These are phyloP conservation scores for Ennomos erosarius DNA, from an alignment of 2,888 invertebrate genomes.

Conservation along the genomic window DNA sequence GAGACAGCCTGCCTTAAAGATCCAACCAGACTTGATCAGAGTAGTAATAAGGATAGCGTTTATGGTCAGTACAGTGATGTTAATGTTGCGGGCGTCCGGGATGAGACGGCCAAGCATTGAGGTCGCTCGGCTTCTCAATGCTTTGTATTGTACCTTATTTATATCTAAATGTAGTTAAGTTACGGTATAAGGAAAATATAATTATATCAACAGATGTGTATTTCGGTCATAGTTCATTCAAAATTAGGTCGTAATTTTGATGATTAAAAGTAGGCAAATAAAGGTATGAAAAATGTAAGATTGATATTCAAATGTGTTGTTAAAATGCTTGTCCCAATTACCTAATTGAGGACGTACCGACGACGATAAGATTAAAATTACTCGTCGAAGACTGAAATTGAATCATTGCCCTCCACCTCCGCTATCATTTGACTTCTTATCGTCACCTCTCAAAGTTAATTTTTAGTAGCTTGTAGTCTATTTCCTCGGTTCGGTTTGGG, in stretches of 20 bases:
- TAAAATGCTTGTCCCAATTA: slow-evolving; percentile 38
- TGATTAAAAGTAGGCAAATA: neutral
- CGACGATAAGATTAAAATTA: slow-evolving; percentile 49
- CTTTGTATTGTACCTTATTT: slow-evolving; percentile 27
- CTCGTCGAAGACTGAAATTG: slow-evolving; percentile 37
- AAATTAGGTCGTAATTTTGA: too few relatives aligned
- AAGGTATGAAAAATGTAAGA: neutral
- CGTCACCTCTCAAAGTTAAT: slow-evolving; percentile 8
- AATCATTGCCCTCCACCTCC: slow-evolving; percentile 43
- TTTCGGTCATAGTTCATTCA: neutral
- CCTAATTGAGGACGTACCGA: slow-evolving; percentile 39
- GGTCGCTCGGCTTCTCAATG: slow-evolving; percentile 31
- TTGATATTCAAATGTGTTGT: too few relatives aligned
- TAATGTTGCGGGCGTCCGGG: slow-evolving; percentile 47
- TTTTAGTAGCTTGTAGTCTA: slow-evolving; percentile 16
- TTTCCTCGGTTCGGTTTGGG: too few relatives aligned
- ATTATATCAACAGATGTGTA: neutral
- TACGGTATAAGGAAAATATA: slow-evolving; percentile 27
- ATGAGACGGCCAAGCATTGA: slow-evolving; percentile 38
- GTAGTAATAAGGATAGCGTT: slow-evolving; percentile 16
- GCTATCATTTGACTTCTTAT: slow-evolving; percentile 34
- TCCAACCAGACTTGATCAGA: neutral
- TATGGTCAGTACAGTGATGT: slow-evolving; percentile 29
- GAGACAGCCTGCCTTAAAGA: slow-evolving; percentile 7
- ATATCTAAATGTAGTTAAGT: slow-evolving; percentile 14